These are phyloP conservation scores for Rhagonycha fulva DNA, from an alignment of 2,888 invertebrate species.

Conservation along the genomic window DNA sequence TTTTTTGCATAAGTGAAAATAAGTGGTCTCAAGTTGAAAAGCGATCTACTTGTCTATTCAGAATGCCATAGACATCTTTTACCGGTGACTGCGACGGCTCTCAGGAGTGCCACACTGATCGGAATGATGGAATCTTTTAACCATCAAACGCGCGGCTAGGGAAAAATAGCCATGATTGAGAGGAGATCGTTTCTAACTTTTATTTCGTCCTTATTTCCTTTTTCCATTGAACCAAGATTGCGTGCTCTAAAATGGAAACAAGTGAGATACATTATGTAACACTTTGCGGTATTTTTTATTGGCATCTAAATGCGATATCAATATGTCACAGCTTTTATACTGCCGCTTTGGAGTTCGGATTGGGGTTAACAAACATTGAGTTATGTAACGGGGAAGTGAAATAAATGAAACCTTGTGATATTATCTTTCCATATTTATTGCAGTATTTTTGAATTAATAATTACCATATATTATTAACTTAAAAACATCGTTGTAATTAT, in stretches of 20 bases:
- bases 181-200: slow-evolving; percentile 38
- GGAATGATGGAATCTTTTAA: slow-evolving; percentile 59
- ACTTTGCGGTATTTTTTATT: slow-evolving; percentile 56
- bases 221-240: slow-evolving; percentile 17
- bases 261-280: slow-evolving; percentile 53
- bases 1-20: slow-evolving; percentile 29
- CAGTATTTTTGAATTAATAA: background rate
- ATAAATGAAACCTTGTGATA: background rate
- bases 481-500: background rate
- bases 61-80: slow-evolving; percentile 52
- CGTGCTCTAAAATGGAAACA: slow-evolving; percentile 15
- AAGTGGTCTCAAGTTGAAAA: slow-evolving; percentile 33
- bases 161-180: slow-evolving; percentile 58
- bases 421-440: background rate
- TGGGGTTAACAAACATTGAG: slow-evolving; percentile 25
- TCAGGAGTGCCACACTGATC: slow-evolving; percentile 57
- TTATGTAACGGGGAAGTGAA: slow-evolving; percentile 16
- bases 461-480: background rate
- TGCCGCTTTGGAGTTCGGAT: slow-evolving; percentile 21
- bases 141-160: slow-evolving; percentile 56
- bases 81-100: slow-evolving; percentile 54
- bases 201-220: slow-evolving; percentile 32
- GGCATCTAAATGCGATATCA: slow-evolving; percentile 56
- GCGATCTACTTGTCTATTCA: slow-evolving; percentile 46
- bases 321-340: slow-evolving; percentile 50